phyloP scores from a whole-genome alignment of 2,888 invertebrate species.

The Clivina fossor region DNA sequence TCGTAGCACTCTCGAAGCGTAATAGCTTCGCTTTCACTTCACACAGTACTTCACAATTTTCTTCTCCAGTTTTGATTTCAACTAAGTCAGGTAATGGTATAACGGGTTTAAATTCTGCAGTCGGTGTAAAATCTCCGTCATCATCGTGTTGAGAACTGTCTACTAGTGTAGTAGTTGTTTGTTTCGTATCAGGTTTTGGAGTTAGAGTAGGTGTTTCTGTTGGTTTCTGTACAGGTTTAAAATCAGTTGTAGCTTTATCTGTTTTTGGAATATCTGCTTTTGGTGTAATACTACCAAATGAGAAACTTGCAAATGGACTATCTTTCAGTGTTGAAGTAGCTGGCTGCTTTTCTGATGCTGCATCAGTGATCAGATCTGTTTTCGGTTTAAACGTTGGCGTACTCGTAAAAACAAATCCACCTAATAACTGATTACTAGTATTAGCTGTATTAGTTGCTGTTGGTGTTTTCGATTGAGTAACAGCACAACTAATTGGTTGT shows the following conservation, averaged over 20 bases:
- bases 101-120: conserved; percentile 82
- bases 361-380: conserved; percentile 44
- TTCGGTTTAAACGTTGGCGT: conserved; percentile 64
- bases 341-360: conserved; percentile 35
- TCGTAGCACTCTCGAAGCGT: conserved; percentile 67
- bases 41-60: conserved; percentile 74
- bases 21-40: conserved; percentile 78
- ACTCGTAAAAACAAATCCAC: conserved; percentile 72
- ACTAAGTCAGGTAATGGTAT: conserved; percentile 83
- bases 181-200: conserved; percentile 35
- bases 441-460: no score
- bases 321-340: conserved; percentile 48
- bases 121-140: conserved; percentile 78
- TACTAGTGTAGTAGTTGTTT: conserved; percentile 29
- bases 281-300: conserved; percentile 50
- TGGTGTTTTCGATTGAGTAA: no score
- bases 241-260: conserved; percentile 51
- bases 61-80: conserved; percentile 82
- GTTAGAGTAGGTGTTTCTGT: conserved; percentile 15
- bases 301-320: conserved; percentile 62
- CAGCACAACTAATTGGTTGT: no score
- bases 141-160: conserved; percentile 46
- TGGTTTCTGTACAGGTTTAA: conserved; percentile 27
- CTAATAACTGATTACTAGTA: conserved; percentile 51
- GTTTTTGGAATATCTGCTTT: no score